phyloP scores from a whole-genome alignment of 2,888 invertebrate genomes.

The Dasypolia templi region DNA sequence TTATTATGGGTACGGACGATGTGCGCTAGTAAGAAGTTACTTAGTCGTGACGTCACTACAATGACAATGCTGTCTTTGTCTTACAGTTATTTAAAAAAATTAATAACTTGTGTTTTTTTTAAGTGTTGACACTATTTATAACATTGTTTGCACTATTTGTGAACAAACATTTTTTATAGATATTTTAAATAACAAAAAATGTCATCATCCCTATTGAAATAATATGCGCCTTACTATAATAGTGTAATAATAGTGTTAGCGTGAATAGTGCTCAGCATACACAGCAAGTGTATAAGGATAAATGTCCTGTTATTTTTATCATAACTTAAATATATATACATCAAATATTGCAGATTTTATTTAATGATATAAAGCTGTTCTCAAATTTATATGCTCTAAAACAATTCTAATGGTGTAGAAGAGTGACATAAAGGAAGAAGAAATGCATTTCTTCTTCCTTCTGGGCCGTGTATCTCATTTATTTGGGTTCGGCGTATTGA shows the following conservation, averaged over 20 bases:
- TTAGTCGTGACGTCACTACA: too few species aligned
- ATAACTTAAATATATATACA: neutral
- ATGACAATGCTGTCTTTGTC: too few species aligned
- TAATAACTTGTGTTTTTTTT: too few species aligned
- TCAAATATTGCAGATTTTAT: neutral
- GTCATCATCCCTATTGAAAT: too few species aligned
- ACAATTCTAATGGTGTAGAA: too few species aligned
- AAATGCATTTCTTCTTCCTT: neutral
- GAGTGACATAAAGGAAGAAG: neutral
- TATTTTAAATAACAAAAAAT: too few species aligned
- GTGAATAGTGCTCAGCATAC: constrained; percentile 50
- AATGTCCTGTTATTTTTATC: neutral
- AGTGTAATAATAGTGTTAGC: constrained; percentile 53
- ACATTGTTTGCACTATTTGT: too few species aligned
- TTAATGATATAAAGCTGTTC: neutral
- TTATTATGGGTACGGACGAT: too few species aligned
- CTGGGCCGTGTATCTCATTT: neutral
- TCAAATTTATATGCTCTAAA: neutral
- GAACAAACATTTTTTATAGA: too few species aligned
- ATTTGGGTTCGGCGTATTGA: neutral
- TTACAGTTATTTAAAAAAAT: too few species aligned
- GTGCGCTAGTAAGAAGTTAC: too few species aligned
- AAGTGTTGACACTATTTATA: too few species aligned
- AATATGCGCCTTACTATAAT: constrained; percentile 33
- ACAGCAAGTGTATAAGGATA: neutral